Evolutionary conservation across 2,113 vertebrate genomes (phyloP).

Genomic region (Oreochromis aureus): DNA sequence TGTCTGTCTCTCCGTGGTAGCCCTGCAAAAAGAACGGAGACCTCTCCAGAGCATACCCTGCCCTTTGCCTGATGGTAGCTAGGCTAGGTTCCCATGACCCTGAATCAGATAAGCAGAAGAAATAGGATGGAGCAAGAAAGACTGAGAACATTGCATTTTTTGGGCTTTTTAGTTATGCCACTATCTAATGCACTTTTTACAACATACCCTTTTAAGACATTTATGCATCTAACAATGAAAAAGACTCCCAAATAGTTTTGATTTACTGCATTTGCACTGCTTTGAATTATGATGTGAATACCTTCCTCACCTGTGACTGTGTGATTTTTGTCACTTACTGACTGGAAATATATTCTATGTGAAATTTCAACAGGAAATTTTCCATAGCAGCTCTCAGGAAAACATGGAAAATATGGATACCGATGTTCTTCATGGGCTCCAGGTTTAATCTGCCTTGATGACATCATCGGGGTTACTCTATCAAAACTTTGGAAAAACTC

Average conservation of each 20-base stretch:
- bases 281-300: background rate
- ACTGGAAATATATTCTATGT: background rate
- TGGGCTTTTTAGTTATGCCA: background rate
- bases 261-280: background rate
- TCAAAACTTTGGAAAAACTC: background rate
- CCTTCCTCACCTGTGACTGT: background rate
- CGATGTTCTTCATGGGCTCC: background rate
- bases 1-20: background rate
- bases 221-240: background rate
- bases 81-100: background rate
- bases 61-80: background rate
- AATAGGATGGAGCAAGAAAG: background rate
- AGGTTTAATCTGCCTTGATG: background rate
- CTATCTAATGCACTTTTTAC: background rate
- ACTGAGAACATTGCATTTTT: background rate
- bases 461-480: background rate
- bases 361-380: background rate
- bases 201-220: background rate
- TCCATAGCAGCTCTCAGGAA: background rate
- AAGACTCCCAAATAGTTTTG: background rate
- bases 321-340: background rate
- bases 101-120: background rate
- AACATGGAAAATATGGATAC: background rate
- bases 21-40: background rate
- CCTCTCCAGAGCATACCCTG: background rate